Evolutionary conservation across 2,797 vertebrate genomes (phyloP).

Genomic region (Paguma larvata): DNA sequence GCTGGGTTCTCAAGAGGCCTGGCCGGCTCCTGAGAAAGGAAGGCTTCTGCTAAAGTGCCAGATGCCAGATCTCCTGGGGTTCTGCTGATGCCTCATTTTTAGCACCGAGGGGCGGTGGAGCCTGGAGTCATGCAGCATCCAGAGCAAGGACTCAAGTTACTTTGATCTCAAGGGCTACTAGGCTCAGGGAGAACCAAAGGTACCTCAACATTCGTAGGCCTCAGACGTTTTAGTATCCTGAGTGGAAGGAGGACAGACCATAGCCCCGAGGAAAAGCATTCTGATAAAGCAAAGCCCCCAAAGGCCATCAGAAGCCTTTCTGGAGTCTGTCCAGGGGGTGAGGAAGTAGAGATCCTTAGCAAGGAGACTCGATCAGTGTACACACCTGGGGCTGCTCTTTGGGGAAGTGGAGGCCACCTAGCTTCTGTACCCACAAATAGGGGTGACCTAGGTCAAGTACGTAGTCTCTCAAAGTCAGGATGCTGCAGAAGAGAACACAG

Average conservation of each 20-base stretch:
- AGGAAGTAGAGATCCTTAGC: neutral
- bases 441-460: constrained; percentile 96
- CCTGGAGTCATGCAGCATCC: neutral
- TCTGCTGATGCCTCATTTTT: neutral
- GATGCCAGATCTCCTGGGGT: neutral
- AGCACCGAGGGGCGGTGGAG: neutral
- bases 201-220: neutral
- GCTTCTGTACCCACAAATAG: constrained; percentile 97
- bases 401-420: constrained; percentile 97
- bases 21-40: neutral
- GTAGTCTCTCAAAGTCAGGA: constrained; percentile 94
- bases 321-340: neutral
- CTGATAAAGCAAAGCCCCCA: neutral
- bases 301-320: neutral
- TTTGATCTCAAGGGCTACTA: neutral
- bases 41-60: neutral
- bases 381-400: constrained; percentile 93
- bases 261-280: neutral
- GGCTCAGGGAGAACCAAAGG: constrained; percentile 4
- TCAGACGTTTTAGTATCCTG: neutral
- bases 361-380: neutral
- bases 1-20: neutral
- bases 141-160: neutral
- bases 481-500: constrained; percentile 88
- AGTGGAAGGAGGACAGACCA: neutral